Evolutionary conservation across 2,888 invertebrate genomes (phyloP).

Genomic region (Invenusta paracnida): DNA sequence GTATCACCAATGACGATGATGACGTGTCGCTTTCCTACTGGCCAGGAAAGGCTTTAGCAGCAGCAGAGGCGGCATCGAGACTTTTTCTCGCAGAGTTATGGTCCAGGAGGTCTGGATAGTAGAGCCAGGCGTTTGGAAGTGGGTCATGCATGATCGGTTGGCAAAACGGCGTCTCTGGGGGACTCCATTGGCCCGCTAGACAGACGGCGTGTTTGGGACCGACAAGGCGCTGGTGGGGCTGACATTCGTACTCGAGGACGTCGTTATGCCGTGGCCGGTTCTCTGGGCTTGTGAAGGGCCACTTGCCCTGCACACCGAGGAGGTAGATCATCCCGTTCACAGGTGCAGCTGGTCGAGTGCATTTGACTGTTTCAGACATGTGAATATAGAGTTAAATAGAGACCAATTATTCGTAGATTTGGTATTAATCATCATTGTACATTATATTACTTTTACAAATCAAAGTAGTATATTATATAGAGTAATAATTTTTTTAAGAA

Average conservation of each 20-base stretch:
- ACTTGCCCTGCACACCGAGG: neutral
- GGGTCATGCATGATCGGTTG: slow-evolving; percentile 34
- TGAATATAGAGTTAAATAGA: too few species aligned
- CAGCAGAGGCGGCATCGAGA: too few species aligned
- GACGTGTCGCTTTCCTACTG: too few species aligned
- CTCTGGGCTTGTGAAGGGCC: neutral
- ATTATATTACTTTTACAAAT: too few species aligned
- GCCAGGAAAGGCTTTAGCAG: too few species aligned
- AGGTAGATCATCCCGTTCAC: slow-evolving; percentile 33
- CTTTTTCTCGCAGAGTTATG: too few species aligned
- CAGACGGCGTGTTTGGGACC: slow-evolving; percentile 86
- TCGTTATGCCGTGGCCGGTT: slow-evolving; percentile 27
- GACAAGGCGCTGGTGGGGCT: slow-evolving; percentile 78
- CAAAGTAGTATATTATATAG: too few species aligned
- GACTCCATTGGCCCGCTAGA: slow-evolving; percentile 87
- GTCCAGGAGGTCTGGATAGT: slow-evolving; percentile 3
- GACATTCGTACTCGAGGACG: slow-evolving; percentile 78
- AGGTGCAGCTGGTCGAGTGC: slow-evolving; percentile 16
- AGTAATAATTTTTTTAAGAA: too few species aligned
- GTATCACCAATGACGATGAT: too few species aligned
- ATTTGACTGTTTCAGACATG: slow-evolving; percentile 37
- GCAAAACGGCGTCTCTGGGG: slow-evolving; percentile 56
- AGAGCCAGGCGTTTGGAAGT: slow-evolving; percentile 29
- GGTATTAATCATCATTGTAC: too few species aligned
- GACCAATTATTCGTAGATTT: too few species aligned